Base-by-base conservation (phyloP, 1,140 invertebrate species). In the Macrobrachium rosenbergii region DNA sequence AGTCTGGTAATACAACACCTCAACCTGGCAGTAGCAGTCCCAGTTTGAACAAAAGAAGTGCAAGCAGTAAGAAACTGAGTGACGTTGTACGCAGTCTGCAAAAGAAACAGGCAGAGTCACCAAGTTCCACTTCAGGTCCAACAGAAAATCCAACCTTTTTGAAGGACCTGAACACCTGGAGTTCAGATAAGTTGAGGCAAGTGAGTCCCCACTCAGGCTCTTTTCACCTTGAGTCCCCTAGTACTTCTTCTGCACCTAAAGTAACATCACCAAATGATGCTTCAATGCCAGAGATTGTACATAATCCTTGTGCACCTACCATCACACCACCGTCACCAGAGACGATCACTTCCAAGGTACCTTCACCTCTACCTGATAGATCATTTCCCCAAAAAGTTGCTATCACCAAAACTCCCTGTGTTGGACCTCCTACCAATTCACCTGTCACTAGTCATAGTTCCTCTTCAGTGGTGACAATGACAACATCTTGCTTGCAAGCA, bases 1-100 rank as follows among this genome's bases (percentile, higher is more conserved):
- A 63, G 37, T 58, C 69, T n/a, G 21, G 67, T 28, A 21, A 7
- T 76, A 28, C 16, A 17, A 43, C 43, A 3, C 28, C 45, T 5
- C 59, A 62, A 52, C 37, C 69, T 58, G 52, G 79, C 43, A 45
- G 63, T 45, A 78, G 73, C 45, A 83, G 86, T 59, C 80, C 80
- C 37, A 82, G 63, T 59, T 63, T 64, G 7, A 67, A 64, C n/a
- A 59, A 83, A 52, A 82, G 83, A 64, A 82, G 83, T 67, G 62
- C 62, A 28, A 87, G 37, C 59, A 85, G 87, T 81, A 90, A 87
- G 83, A 90, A 90, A 73, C 76, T 90, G 28, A 82, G 80, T 87
- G 89, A 90, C 82, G 89, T 90, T 19, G 89, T 90, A 52, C 79
- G 89, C 75, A 87, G 69, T 77, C 84, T 90, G 43, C 87, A 88